Base-by-base conservation (phyloP, 2,888 invertebrate species). In the Luperina nickerlii region DNA sequence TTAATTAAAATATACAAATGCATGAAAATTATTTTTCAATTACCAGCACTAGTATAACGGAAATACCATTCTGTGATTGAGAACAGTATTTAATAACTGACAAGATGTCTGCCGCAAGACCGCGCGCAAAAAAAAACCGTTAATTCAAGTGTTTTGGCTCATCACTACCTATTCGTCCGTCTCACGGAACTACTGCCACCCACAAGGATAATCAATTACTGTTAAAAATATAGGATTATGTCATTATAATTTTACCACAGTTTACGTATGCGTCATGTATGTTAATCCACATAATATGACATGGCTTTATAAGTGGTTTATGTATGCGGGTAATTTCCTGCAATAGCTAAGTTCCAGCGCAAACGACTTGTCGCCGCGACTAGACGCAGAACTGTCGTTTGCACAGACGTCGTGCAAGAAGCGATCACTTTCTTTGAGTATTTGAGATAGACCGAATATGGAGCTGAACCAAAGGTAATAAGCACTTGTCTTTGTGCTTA, bases 171-270 rank as follows among this genome's bases (percentile, higher is more conserved):
- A 27, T 7, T 38, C 77, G 62, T 78, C 78, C 57, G 48, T 45
- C 27, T 65, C 72, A 85, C 90, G 88, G 90, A 90, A 84, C 82
- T 87, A 45, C 66, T n/a, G 74, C 60, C 78, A 76, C 85, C 79
- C 76, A 87, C 88, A 72, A 81, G 67, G 65, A 68, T 57, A n/a
- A 63, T 65, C 51, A 74, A 79, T 74, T 69, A 67, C 38, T 20
- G 15, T 65, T 77, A 15, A 27, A 81, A 86, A 86, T 70, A 72
- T 66, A 60, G 27, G 57, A 71, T 89, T 84, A 84, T 84, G 78
- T 88, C 78, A 84, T 88, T 71, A 78, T 65, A 70, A 71, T 27
- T 71, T 68, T 51, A 66, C 57, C 13, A 67, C 20, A 0, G 1
- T 57, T 9, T n/a, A 24, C 24, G n/a, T 63, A 74, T 78, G 84